Conservation (phyloP, 2,797 vertebrate species). For the Pteronotus mesoamericanus region DNA sequence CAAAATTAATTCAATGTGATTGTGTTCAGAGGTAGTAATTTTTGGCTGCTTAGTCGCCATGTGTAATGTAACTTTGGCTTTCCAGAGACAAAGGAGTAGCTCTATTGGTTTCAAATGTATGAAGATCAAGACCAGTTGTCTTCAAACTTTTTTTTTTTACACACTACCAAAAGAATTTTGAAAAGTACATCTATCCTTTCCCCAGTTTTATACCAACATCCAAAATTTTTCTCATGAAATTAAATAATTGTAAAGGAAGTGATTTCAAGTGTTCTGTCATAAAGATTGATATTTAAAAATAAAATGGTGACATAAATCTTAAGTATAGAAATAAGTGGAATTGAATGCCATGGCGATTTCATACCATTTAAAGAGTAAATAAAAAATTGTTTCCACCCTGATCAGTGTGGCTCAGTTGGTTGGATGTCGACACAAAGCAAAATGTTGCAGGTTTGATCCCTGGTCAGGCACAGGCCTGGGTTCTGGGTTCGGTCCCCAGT, state of each 20-base stretch:
- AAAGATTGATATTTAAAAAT: constrained; percentile 24
- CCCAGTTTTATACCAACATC: background rate
- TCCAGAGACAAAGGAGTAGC: background rate
- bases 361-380: background rate
- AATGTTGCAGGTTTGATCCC: no score
- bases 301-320: background rate
- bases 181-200: background rate
- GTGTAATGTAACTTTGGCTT: background rate
- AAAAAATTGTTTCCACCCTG: background rate
- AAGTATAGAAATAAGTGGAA: background rate
- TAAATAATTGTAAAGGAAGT: background rate
- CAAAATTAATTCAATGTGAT: background rate
- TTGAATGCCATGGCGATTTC: background rate
- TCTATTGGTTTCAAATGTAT: background rate
- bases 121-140: background rate
- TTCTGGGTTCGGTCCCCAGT: no score
- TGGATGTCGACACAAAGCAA: no score
- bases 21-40: background rate
- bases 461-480: no score
- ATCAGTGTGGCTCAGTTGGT: no score
- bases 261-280: background rate
- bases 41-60: background rate
- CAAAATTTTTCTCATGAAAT: constrained; percentile 22
- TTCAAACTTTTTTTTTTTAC: background rate
- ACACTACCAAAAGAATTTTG: constrained; percentile 5